Evolutionary conservation across 2,113 vertebrate genomes (phyloP).

Genomic region (Xiphias gladius): DNA sequence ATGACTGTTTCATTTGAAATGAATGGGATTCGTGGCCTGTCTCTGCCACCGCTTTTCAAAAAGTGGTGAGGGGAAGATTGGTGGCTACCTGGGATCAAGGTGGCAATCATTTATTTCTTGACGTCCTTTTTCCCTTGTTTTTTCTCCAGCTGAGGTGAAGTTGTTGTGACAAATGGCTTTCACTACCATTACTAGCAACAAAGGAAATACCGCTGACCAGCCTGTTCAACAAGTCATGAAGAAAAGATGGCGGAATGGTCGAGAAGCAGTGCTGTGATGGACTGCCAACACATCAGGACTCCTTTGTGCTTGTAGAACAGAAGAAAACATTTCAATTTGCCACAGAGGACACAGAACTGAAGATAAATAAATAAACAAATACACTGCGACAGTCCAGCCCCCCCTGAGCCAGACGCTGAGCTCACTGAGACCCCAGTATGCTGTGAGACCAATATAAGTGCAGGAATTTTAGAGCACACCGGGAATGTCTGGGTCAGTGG

Average conservation of each 20-base stretch:
- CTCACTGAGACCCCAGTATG: too few species aligned
- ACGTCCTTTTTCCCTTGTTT: slow-evolving; percentile 31
- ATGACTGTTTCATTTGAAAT: slow-evolving; percentile 65
- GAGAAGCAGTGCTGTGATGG: too few species aligned
- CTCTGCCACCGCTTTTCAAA: slow-evolving; percentile 16
- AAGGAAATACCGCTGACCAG: slow-evolving; percentile 31
- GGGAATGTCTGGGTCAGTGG: too few species aligned
- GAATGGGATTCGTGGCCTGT: slow-evolving; percentile 45
- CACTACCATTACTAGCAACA: slow-evolving; percentile 24
- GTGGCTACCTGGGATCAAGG: slow-evolving; percentile 60
- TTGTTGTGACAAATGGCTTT: slow-evolving; percentile 54
- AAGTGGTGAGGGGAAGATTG: slow-evolving; percentile 40
- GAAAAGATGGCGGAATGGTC: not conserved
- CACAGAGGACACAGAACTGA: too few species aligned
- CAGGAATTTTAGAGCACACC: too few species aligned
- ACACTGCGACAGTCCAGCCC: too few species aligned
- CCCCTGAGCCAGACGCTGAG: too few species aligned
- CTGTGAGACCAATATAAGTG: too few species aligned
- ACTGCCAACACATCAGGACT: too few species aligned
- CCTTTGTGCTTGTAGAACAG: too few species aligned
- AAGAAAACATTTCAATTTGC: too few species aligned
- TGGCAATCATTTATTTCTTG: slow-evolving; percentile 64
- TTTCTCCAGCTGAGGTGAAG: slow-evolving; percentile 35
- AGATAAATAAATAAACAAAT: too few species aligned
- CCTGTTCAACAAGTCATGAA: not conserved